A percentile compares a stretch with the other conserved stretches of the same genome.
phyloP scores from a whole-genome alignment of 2,797 vertebrate genomes.

The Serranus cabrilla region DNA sequence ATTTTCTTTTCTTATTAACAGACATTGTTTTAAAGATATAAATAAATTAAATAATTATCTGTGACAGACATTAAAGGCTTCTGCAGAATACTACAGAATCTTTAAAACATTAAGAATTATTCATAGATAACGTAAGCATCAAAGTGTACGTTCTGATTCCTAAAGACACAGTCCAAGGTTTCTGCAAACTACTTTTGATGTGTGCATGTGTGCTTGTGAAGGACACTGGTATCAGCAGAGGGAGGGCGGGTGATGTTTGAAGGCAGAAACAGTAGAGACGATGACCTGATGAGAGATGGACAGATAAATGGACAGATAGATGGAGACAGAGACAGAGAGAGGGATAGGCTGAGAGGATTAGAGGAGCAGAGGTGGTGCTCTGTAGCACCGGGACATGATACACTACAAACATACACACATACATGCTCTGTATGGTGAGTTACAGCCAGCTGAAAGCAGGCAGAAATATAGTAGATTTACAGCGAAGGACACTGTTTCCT shows the following conservation, averaged over 20 bases:
- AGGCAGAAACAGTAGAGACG: constrained; percentile 55
- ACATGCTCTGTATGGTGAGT: constrained; percentile 7
- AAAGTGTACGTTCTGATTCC: not conserved
- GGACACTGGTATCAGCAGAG: constrained; percentile 52
- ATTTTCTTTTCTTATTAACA: not conserved
- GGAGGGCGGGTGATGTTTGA: constrained; percentile 32
- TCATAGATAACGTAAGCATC: not conserved
- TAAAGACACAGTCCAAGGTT: constrained; percentile 11
- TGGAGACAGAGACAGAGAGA: constrained; percentile 61
- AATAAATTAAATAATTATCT: too few species aligned
- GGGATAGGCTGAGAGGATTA: constrained; percentile 70
- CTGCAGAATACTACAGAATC: not conserved
- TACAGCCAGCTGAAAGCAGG: not conserved
- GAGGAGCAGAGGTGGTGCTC: constrained; percentile 74
- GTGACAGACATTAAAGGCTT: not conserved
- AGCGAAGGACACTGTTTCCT: constrained; percentile 29
- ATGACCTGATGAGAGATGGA: constrained; percentile 78
- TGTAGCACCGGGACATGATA: constrained; percentile 70
- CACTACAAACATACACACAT: constrained; percentile 52
- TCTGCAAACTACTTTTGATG: constrained; percentile 14
- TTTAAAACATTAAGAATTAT: too few species aligned
- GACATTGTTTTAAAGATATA: not conserved
- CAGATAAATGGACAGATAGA: constrained; percentile 71
- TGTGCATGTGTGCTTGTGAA: constrained; percentile 47
- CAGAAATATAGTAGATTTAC: constrained; percentile 28